phyloP scores from a whole-genome alignment of 1,140 invertebrate genomes.

The Drosophila kurseongensis region DNA sequence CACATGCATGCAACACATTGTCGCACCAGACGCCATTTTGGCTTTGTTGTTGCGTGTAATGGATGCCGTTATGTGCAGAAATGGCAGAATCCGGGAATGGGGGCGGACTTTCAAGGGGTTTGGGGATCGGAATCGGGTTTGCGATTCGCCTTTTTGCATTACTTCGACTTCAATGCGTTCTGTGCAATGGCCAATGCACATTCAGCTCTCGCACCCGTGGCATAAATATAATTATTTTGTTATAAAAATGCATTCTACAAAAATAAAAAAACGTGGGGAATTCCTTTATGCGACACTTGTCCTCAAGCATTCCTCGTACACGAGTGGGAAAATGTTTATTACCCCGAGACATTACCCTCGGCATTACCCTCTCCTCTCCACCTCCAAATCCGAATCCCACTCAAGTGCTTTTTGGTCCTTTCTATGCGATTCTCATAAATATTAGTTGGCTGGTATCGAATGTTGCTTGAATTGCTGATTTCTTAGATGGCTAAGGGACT shows the following conservation, averaged over 20 bases:
- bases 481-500: neutral
- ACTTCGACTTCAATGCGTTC: conserved; percentile 65
- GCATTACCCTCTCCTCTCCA: neutral
- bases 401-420: conserved; percentile 32
- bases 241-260: conserved; percentile 75
- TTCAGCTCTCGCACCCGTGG: conserved; percentile 11
- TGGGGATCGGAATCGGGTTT: conserved; percentile 16
- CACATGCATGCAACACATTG: conserved; percentile 39
- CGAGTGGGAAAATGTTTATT: conserved; percentile 44
- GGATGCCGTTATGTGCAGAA: conserved; percentile 68
- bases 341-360: conserved; percentile 29
- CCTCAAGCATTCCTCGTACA: conserved; percentile 30
- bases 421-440: conserved; percentile 40
- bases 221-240: conserved; percentile 81
- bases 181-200: conserved; percentile 48
- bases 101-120: conserved; percentile 7
- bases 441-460: conserved; percentile 5
- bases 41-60: conserved; percentile 74
- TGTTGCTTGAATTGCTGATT: conserved; percentile 2
- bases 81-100: conserved; percentile 14
- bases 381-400: neutral
- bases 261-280: neutral
- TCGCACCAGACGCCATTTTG: conserved; percentile 72
- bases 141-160: conserved; percentile 57
- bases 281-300: conserved; percentile 51